phyloP scores from a whole-genome alignment of 2,888 invertebrate species.

The Ellobium chinense region DNA sequence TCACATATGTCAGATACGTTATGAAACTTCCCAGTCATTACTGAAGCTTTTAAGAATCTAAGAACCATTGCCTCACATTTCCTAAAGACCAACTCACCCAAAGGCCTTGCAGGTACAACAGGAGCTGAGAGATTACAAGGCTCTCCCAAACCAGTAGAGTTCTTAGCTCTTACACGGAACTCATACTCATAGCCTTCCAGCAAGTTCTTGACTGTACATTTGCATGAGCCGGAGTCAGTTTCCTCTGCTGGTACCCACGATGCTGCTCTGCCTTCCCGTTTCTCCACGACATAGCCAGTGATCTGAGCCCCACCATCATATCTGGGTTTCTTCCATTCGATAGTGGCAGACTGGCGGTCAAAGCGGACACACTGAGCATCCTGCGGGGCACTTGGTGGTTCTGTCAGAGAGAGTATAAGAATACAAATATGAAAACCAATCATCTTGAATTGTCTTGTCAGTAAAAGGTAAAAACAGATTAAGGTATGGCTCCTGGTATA shows the following conservation, averaged over 20 bases:
- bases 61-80: too few relatives aligned
- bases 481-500: too few relatives aligned
- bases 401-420: too few relatives aligned
- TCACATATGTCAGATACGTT: too few relatives aligned
- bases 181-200: constrained; percentile 89
- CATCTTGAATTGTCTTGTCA: too few relatives aligned
- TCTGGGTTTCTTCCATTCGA: constrained; percentile 80
- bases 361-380: constrained; percentile 79
- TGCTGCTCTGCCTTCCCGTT: constrained; percentile 81
- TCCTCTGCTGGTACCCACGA: constrained; percentile 71
- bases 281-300: constrained; percentile 86
- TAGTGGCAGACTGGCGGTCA: constrained; percentile 80
- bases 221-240: constrained; percentile 78
- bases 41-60: too few relatives aligned
- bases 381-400: constrained; percentile 75
- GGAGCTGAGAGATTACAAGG: constrained; percentile 64
- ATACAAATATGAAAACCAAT: too few relatives aligned
- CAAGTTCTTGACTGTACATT: constrained; percentile 83
- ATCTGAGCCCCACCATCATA: constrained; percentile 80
- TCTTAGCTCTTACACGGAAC: constrained; percentile 91
- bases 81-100: constrained; percentile 40
- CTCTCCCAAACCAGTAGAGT: constrained; percentile 91
- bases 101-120: constrained; percentile 62
- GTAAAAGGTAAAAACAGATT: too few relatives aligned
- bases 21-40: too few relatives aligned